These are phyloP conservation scores for Misgurnus anguillicaudatus DNA, from an alignment of 2,113 vertebrate species.

Conservation along the genomic window DNA sequence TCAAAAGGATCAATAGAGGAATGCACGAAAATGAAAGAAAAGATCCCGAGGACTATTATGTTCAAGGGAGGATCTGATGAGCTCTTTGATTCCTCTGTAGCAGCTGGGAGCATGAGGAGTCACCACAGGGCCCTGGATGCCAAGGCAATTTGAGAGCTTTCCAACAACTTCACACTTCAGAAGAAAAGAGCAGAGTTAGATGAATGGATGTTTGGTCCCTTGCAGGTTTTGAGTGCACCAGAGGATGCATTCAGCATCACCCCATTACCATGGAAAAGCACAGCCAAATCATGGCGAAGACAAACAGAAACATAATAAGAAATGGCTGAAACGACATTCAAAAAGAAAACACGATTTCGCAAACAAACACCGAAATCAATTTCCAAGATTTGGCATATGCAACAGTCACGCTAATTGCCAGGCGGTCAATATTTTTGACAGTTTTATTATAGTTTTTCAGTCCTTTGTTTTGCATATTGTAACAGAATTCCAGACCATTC, in stretches of 20 bases:
- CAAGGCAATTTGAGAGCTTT: constrained; percentile 61
- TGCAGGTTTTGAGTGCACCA: constrained; percentile 43
- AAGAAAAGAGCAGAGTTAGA: constrained; percentile 44
- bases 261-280: constrained; percentile 53
- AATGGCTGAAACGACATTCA: constrained; percentile 3
- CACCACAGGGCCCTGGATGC: constrained; percentile 40
- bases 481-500: constrained; percentile 48
- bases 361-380: constrained; percentile 24
- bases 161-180: constrained; percentile 57
- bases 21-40: not conserved
- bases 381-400: constrained; percentile 47
- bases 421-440: constrained; percentile 48
- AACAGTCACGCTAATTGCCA: constrained; percentile 45
- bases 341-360: not conserved
- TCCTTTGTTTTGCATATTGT: constrained; percentile 55
- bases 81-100: constrained; percentile 44
- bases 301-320: constrained; percentile 40
- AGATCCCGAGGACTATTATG: constrained; percentile 1
- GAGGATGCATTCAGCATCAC: constrained; percentile 29
- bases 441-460: constrained; percentile 55
- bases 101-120: constrained; percentile 29
- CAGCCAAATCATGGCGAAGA: constrained; percentile 48
- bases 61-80: constrained; percentile 49
- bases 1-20: no score
- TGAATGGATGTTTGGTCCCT: constrained; percentile 44